These are phyloP conservation scores for Halcyon senegalensis DNA, from an alignment of 2,113 vertebrate genomes.

Conservation along the genomic window DNA sequence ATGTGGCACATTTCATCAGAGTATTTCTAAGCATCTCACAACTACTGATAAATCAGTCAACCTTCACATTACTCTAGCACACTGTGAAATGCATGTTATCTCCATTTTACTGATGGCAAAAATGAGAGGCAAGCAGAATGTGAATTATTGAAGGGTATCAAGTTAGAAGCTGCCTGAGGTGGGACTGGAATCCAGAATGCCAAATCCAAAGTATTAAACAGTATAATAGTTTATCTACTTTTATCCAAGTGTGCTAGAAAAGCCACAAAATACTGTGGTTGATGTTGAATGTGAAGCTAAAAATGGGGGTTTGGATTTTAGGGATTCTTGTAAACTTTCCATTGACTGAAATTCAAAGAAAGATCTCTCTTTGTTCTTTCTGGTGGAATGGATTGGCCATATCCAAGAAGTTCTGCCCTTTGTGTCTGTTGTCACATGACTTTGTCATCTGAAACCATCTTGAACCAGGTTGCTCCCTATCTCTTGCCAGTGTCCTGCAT, in stretches of 20 bases:
- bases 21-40: slow-evolving; percentile 52
- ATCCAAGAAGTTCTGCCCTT: not conserved
- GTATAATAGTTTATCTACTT: slow-evolving; percentile 3
- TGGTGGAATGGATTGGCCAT: not conserved
- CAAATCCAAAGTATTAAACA: slow-evolving; percentile 15
- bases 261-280: not conserved
- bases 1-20: slow-evolving; percentile 66
- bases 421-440: not conserved
- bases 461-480: not conserved
- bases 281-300: not conserved
- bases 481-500: not conserved
- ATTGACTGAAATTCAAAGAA: not conserved
- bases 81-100: slow-evolving; percentile 35
- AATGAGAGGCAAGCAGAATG: slow-evolving; percentile 51
- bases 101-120: slow-evolving; percentile 51
- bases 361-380: not conserved
- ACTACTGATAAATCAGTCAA: slow-evolving; percentile 66
- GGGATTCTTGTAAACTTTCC: not conserved
- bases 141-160: slow-evolving; percentile 45
- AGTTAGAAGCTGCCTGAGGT: slow-evolving; percentile 27
- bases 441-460: not conserved
- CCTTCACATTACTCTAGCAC: slow-evolving; percentile 10
- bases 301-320: not conserved
- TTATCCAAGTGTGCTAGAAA: not conserved
- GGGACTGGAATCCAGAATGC: not conserved